phyloP scores from a whole-genome alignment of 2,113 vertebrate genomes.

The Hemiprocne comata region DNA sequence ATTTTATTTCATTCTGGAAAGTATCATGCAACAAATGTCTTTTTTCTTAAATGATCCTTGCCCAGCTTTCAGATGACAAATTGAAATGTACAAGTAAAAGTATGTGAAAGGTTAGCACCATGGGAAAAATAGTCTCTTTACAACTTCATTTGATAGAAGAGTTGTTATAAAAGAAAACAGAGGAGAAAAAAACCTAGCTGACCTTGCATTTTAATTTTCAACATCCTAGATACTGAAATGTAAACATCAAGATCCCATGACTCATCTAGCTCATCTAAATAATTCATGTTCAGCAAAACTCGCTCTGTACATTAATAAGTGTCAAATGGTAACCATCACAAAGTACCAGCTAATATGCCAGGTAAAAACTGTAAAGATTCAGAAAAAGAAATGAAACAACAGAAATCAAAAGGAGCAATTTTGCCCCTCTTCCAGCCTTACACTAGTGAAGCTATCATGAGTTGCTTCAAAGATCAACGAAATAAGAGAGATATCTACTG shows the following conservation, averaged over 20 bases:
- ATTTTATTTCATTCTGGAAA: constrained; percentile 47
- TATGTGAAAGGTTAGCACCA: neutral
- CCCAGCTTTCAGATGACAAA: neutral
- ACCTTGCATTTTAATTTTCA: neutral
- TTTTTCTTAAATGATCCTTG: neutral
- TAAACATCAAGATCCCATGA: neutral
- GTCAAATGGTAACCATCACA: neutral
- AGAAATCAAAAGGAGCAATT: neutral
- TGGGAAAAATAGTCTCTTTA: neutral
- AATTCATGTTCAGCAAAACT: neutral
- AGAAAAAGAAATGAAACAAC: neutral
- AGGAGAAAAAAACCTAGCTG: neutral
- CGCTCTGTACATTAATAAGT: neutral
- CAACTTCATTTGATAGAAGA: neutral
- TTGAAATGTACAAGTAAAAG: constrained; percentile 1
- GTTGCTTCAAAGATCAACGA: neutral
- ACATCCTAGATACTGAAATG: neutral
- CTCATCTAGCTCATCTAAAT: neutral
- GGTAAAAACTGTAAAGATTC: neutral
- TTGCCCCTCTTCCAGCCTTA: neutral
- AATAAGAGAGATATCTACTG: neutral
- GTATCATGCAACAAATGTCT: neutral
- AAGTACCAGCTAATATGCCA: neutral
- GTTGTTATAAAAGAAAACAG: neutral
- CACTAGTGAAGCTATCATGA: neutral